Evolutionary conservation across 1,140 invertebrate species (phyloP).

Genomic region (Eulimnadia texana): DNA sequence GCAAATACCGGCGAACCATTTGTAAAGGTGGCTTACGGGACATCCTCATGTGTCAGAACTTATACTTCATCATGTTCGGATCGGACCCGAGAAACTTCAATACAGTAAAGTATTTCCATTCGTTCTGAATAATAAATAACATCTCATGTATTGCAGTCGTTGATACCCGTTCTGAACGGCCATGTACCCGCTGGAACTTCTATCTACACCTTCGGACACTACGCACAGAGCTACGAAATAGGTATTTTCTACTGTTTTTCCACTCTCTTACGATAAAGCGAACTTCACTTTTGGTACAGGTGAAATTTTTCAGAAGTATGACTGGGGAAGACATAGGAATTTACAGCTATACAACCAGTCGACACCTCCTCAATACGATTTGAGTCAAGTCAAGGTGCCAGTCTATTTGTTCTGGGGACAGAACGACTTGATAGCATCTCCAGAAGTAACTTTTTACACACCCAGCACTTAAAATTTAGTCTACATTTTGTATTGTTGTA

Average conservation of each 20-base stretch:
- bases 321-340: slow-evolving; percentile 15
- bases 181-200: slow-evolving; percentile 74
- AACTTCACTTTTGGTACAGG: neutral
- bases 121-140: neutral
- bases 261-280: too few species aligned
- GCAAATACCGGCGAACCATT: neutral
- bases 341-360: slow-evolving; percentile 22
- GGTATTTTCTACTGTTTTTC: slow-evolving; percentile 24
- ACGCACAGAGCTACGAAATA: slow-evolving; percentile 46
- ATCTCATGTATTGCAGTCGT: slow-evolving; percentile 33
- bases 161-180: slow-evolving; percentile 53
- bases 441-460: slow-evolving; percentile 22
- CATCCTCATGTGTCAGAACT: slow-evolving; percentile 46
- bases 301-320: slow-evolving; percentile 4
- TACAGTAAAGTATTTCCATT: slow-evolving; percentile 28
- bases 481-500: neutral
- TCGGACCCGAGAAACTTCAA: slow-evolving; percentile 54
- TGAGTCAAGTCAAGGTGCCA: slow-evolving; percentile 26
- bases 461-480: neutral
- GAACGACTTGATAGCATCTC: slow-evolving; percentile 32
- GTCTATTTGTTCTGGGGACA: slow-evolving; percentile 28
- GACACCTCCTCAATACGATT: slow-evolving; percentile 29
- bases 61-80: slow-evolving; percentile 46
- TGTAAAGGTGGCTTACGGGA: neutral
- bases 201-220: slow-evolving; percentile 59